A percentile compares a stretch with the other conserved stretches of the same genome.
Conservation (phyloP, 2,113 vertebrate genomes). For the Mormyrus lacerda region DNA sequence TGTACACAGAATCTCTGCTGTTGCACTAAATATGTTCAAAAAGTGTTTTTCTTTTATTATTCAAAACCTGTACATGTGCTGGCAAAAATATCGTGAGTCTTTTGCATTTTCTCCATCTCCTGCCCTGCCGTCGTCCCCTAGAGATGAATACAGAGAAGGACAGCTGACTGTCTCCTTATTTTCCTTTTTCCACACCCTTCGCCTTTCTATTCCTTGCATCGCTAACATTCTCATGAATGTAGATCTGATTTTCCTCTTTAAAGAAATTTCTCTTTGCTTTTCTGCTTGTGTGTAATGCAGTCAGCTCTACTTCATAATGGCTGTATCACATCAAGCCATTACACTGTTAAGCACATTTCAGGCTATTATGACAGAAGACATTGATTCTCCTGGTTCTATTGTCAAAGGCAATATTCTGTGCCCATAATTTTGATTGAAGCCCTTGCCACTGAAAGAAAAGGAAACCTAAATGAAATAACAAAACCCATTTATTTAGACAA, state of each 20-base stretch:
- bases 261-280: background rate
- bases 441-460: background rate
- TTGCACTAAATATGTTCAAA: background rate
- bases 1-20: background rate
- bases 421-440: background rate
- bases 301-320: background rate
- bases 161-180: background rate
- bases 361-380: background rate
- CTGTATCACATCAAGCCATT: background rate
- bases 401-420: background rate
- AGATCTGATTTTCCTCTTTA: background rate
- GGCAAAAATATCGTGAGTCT: background rate
- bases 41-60: background rate
- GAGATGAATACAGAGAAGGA: background rate
- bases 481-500: slow-evolving; percentile 9
- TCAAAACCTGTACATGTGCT: background rate
- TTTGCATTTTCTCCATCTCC: background rate
- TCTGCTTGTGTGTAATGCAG: background rate
- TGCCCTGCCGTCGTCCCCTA: background rate
- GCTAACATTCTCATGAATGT: background rate
- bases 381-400: background rate
- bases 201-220: background rate
- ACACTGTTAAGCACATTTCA: slow-evolving; percentile 8
- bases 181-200: background rate
- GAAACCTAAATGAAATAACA: slow-evolving; percentile 4